phyloP scores from a whole-genome alignment of 2,888 invertebrate genomes.

The Prionchulus punctatus region DNA sequence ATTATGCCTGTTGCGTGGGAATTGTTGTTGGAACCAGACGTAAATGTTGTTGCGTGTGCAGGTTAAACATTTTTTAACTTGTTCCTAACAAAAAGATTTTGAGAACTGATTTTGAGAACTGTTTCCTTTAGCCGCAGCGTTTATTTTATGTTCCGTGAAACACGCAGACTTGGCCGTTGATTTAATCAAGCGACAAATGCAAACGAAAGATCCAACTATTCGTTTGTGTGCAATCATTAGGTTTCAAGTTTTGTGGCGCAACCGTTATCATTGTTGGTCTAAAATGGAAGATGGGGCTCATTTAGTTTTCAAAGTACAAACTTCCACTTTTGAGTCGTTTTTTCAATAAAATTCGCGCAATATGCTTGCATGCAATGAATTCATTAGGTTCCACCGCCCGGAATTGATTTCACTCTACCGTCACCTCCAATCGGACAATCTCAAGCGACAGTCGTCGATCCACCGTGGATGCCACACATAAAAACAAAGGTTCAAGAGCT shows the following conservation, averaged over 20 bases:
- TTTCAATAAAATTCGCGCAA: background rate
- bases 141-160: constrained; percentile 79
- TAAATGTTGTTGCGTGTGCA: constrained; percentile 41
- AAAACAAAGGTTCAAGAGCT: constrained; percentile 98
- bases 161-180: constrained; percentile 73
- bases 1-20: constrained; percentile 88
- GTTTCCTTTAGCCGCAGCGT: constrained; percentile 74
- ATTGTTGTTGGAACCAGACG: constrained; percentile 71
- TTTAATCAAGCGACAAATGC: constrained; percentile 70
- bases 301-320: constrained; percentile 67
- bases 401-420: constrained; percentile 94
- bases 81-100: too few species aligned
- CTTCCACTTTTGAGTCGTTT: background rate
- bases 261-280: constrained; percentile 95
- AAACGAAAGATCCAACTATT: constrained; percentile 61
- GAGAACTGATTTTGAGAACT: too few species aligned
- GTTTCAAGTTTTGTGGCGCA: constrained; percentile 87
- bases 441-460: constrained; percentile 46
- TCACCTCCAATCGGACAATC: constrained; percentile 94
- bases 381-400: constrained; percentile 66
- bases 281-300: constrained; percentile 97
- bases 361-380: background rate
- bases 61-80: too few species aligned
- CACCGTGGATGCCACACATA: constrained; percentile 94
- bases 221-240: constrained; percentile 61